A percentile compares a stretch with the other conserved stretches of the same genome.
These are phyloP conservation scores for Microhierax caerulescens DNA, from an alignment of 2,797 vertebrate species.

Conservation along the genomic window DNA sequence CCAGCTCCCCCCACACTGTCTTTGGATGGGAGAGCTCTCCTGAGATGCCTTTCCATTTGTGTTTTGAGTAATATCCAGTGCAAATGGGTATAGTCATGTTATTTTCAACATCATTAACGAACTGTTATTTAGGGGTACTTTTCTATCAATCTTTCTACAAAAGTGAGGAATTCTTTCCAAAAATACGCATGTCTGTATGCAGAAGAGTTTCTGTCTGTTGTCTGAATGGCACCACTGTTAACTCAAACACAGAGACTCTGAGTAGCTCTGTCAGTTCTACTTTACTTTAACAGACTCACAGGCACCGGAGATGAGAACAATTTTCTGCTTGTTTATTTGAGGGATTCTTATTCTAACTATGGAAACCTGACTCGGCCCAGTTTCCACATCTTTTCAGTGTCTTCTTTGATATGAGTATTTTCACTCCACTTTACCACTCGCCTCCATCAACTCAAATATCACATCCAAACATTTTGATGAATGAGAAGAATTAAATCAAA, in stretches of 20 bases:
- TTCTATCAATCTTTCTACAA: neutral
- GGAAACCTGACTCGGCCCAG: conserved; percentile 28
- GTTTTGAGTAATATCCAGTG: neutral
- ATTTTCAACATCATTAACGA: neutral
- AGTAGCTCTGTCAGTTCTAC: conserved; percentile 11
- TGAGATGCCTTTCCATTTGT: neutral
- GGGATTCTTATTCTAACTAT: conserved; percentile 19
- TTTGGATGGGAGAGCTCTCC: neutral
- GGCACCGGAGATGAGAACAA: neutral
- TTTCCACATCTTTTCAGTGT: conserved; percentile 54
- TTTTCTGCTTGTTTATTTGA: conserved; percentile 62
- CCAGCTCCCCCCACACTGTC: neutral
- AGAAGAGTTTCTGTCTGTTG: neutral
- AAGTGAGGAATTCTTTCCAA: neutral
- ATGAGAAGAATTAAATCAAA: conserved; percentile 43
- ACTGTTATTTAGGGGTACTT: neutral
- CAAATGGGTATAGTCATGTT: neutral
- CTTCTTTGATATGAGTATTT: conserved; percentile 33
- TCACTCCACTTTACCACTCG: neutral
- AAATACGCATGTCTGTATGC: neutral
- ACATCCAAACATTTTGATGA: neutral
- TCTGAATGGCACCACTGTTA: neutral
- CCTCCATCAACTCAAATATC: neutral
- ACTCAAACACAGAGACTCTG: neutral
- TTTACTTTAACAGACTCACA: conserved; percentile 39